Evolutionary conservation across 2,797 vertebrate species (phyloP), one percentile per base, ranked within the genome.

Genomic region (Gymnoscopelus braueri): DNA sequence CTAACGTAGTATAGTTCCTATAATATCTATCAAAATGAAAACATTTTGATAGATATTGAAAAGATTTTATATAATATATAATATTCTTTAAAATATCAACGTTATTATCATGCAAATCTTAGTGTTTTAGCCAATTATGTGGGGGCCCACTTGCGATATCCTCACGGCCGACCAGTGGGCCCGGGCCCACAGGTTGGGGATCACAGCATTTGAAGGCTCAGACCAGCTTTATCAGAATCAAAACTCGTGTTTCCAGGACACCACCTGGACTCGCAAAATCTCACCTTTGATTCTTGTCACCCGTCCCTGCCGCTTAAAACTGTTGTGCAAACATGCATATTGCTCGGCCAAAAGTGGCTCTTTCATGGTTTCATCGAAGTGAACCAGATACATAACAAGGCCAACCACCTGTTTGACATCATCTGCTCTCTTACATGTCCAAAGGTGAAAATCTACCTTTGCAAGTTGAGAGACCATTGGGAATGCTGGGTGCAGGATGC

Each of bases 271-370:
- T 78, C 56, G 35, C 3, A 60, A 60, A 39, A 9, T n/a, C 29
- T 44, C 13, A 15, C 59, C 63, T 67, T 54, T 4, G 4, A 69
- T 56, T 75, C 49, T 26, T 57, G 48, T 47, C 35, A 3, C 44
- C 47, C 78, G 11, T 52, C 23, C 60, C 57, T 74, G 69, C 49
- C 69, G 53, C 71, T 67, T 72, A 15, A 75, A 77, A 75, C 54
- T 68, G 65, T 57, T 87, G 88, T 93, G 87, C 87, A 92, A 91
- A 91, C 60, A 62, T 80, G 87, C 88, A 82, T 85, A 67, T 78
- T 84, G 60, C 72, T 81, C 67, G 81, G 74, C 39, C 39, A 80
- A 65, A 65, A 66, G 75, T 9, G 59, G 75, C 74, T 67, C 52
- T 3, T 72, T 49, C 56, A 63, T 39, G 64, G 64, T 19, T 78